phyloP scores from a whole-genome alignment of 2,888 invertebrate genomes.

The Pyrgus malvae region DNA sequence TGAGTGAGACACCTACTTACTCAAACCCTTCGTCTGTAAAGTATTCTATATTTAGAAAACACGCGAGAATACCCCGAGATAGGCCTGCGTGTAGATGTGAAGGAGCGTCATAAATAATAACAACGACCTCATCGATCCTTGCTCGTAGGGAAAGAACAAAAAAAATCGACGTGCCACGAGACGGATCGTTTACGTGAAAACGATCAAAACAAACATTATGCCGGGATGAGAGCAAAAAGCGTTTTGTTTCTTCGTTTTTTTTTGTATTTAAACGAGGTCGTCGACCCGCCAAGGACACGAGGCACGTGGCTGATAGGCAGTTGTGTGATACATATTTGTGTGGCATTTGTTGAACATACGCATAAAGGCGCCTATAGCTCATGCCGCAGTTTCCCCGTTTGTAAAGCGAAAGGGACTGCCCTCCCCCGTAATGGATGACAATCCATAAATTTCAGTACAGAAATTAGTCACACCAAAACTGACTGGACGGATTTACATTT shows the following conservation, averaged over 20 bases:
- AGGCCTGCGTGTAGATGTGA: constrained; percentile 8
- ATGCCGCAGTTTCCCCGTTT: constrained; percentile 13
- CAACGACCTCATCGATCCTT: constrained; percentile 53
- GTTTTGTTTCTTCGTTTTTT: constrained; percentile 56
- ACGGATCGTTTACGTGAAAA: constrained; percentile 67
- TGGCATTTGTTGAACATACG: constrained; percentile 47
- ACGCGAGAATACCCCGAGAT: constrained; percentile 1
- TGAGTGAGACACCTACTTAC: constrained; percentile 16
- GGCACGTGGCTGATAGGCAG: constrained; percentile 62
- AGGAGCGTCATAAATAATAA: constrained; percentile 51
- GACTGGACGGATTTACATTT: constrained; percentile 26
- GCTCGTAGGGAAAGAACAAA: constrained; percentile 39
- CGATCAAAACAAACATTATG: constrained; percentile 77
- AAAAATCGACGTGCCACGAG: constrained; percentile 52
- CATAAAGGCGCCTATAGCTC: constrained; percentile 32
- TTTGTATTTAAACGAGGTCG: constrained; percentile 62
- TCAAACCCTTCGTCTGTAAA: constrained; percentile 7
- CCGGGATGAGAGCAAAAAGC: constrained; percentile 63
- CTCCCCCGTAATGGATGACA: constrained; percentile 25
- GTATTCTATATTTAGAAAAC: constrained; percentile 8
- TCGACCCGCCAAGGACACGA: constrained; percentile 72
- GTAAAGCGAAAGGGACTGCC: constrained; percentile 19
- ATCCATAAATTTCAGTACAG: constrained; percentile 21
- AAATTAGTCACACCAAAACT: constrained; percentile 26
- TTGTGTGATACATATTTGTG: constrained; percentile 56